These are phyloP conservation scores for Anastatus disparis DNA, from an alignment of 1,140 invertebrate genomes.

Conservation along the genomic window DNA sequence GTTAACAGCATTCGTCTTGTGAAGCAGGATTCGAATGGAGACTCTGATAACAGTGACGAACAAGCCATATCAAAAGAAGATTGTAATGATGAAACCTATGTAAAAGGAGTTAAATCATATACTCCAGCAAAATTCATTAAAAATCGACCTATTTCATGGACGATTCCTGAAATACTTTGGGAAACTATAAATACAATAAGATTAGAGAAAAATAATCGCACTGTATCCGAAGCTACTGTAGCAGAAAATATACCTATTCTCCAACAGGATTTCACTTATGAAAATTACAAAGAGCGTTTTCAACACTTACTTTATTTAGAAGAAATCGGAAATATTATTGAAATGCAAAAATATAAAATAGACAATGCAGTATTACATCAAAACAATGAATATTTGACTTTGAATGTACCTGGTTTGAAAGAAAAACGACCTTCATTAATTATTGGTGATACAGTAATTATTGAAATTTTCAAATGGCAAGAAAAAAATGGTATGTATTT, in stretches of 20 bases:
- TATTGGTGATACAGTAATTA: too few species aligned
- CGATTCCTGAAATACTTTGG: slow-evolving; percentile 71
- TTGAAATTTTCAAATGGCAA: too few species aligned
- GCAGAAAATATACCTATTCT: slow-evolving; percentile 65
- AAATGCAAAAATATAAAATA: slow-evolving; percentile 78
- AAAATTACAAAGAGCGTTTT: too few species aligned
- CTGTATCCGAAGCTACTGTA: slow-evolving; percentile 58
- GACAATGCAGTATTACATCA: slow-evolving; percentile 72
- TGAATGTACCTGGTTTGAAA: slow-evolving; percentile 82
- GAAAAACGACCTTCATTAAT: too few species aligned
- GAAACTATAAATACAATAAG: slow-evolving; percentile 58
- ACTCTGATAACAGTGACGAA: too few species aligned
- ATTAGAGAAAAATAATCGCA: slow-evolving; percentile 57
- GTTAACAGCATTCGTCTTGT: too few species aligned
- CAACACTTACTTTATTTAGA: too few species aligned
- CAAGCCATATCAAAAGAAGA: slow-evolving; percentile 56
- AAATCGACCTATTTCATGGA: slow-evolving; percentile 65
- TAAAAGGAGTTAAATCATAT: too few species aligned
- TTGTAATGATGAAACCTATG: slow-evolving; percentile 53
- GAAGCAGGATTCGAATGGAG: too few species aligned
- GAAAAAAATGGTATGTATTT: too few species aligned
- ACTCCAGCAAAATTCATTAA: too few species aligned
- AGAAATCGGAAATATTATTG: slow-evolving; percentile 75
- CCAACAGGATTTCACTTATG: slow-evolving; percentile 62
- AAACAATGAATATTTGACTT: slow-evolving; percentile 75